Evolutionary conservation across 53 echinoderm and acorn worm genomes (phyloP), one percentile per base, ranked within the genome.

Genomic region (Apostichopus leukothele): DNA sequence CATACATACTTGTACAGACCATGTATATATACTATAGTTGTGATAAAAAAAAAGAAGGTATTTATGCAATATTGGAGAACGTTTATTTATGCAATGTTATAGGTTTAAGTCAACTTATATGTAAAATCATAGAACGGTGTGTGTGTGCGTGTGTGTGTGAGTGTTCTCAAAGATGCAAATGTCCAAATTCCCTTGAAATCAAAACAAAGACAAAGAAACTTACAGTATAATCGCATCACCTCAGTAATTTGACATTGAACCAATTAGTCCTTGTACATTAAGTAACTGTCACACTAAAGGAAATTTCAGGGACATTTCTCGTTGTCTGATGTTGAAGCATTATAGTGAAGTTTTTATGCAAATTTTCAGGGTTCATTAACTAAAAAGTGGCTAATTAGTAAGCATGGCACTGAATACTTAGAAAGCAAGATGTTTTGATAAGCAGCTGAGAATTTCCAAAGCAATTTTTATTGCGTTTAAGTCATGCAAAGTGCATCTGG

Each of bases 31-130:
- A 79, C 13, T 19, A 79, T 81, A 81, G 81, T 81, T 81, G 81
- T 81, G 81, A 81, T 81, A 81, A 81, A 71, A n/a, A 11, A 68
- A 81, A 81, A 71, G 61, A 68, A 71, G 54, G 59, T 81, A 81
- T 81, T 81, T 81, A 81, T 81, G 81, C 81, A 81, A 81, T 81
- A 81, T 81, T 57, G 53, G 81, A 81, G 59, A 81, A 81, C 25
- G 81, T 53, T 81, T 81, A 81, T 81, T 81, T 81, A 81, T 81
- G 81, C 81, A 81, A 59, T 71, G 71, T 19, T 71, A 71, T 18
- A 71, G 71, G 71, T 71, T 19, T 71, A 71, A n/a, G 20, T n/a
- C 6, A 5, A 68, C 68, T 68, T 71, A 16, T 6, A n/a, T 18
- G 5, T n/a, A 71, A n/a, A 16, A 71, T 16, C 13, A 3, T 71